Evolutionary conservation across 2,113 vertebrate species (phyloP), one percentile per base, ranked within the genome.

Genomic region (Scytalopus superciliaris): DNA sequence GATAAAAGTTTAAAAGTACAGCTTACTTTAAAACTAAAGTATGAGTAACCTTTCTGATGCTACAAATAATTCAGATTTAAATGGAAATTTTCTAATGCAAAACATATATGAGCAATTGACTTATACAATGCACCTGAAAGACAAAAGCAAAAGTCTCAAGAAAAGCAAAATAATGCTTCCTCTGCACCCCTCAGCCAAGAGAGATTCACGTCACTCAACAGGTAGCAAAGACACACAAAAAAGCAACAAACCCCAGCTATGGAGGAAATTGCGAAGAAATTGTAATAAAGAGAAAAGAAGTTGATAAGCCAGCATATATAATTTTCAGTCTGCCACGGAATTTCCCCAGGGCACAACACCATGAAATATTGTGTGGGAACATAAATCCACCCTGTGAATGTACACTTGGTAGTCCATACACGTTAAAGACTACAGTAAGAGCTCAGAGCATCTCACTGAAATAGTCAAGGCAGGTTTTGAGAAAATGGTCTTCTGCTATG

Each of bases 281-380:
- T 21, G 14, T 4, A 82, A 77, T 53, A 47, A 56, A 17, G 19
- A 21, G 1, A 8, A 39, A 37, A 66, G 4, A 76, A 52, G 14
- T 9, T 1, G 0, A 1, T 47, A 52, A 56, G 5, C 10, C 6
- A 5, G 12, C 3, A 64, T 64, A 55, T 25, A 50, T 12, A 13
- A 14, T 55, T 55, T 86, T 49, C 50, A 37, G 35, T 19, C 66
- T 53, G 17, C 10, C 55, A 68, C 44, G 8, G 17, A 45, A 45
- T 45, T 45, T 45, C 17, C 44, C 44, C 19, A 18, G 44, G 44
- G 18, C 44, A 45, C 44, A 45, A 45, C 44, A 45, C 44, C 44
- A 45, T 45, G 44, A 6, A 45, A 45, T 45, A 45, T 45, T 45
- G 44, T 45, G 44, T 45, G 44, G 44, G 44, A 45, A 45, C 18